Percentiles rank a stretch among this genome's conserved stretches.
Conservation (phyloP, 2,113 vertebrate species). For the Silurus meridionalis region DNA sequence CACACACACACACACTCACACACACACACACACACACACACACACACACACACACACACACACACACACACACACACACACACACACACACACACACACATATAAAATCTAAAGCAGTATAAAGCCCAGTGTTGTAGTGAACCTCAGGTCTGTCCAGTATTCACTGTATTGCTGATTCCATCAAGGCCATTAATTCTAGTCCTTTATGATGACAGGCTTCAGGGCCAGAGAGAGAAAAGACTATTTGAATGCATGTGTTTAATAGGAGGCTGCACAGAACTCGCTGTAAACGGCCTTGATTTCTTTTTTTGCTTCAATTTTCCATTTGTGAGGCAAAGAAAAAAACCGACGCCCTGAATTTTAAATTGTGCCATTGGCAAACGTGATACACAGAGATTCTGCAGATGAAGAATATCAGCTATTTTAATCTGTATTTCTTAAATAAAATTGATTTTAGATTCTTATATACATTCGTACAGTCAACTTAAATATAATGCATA, state of each 20-base stretch:
- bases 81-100: too few relatives aligned
- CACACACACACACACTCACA: too few relatives aligned
- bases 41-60: not conserved
- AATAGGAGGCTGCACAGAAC: not conserved
- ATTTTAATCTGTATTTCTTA: not conserved
- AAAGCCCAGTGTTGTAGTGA: not conserved
- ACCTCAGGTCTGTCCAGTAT: not conserved
- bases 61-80: too few relatives aligned
- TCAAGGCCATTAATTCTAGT: not conserved
- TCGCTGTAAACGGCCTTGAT: slow-evolving; percentile 7
- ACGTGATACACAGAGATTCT: not conserved
- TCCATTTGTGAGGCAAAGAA: not conserved
- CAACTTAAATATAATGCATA: too few relatives aligned
- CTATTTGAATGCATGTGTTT: slow-evolving; percentile 23
- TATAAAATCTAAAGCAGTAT: not conserved
- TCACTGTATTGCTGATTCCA: not conserved
- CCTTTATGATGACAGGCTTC: slow-evolving; percentile 20
- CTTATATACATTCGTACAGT: too few relatives aligned
- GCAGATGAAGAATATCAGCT: not conserved
- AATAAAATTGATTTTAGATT: too few relatives aligned
- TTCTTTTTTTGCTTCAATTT: not conserved
- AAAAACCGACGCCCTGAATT: not conserved
- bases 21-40: not conserved
- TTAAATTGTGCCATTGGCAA: not conserved
- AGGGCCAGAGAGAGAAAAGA: slow-evolving; percentile 23